Conservation (phyloP, 2,113 vertebrate species). For the Cervus canadensis region DNA sequence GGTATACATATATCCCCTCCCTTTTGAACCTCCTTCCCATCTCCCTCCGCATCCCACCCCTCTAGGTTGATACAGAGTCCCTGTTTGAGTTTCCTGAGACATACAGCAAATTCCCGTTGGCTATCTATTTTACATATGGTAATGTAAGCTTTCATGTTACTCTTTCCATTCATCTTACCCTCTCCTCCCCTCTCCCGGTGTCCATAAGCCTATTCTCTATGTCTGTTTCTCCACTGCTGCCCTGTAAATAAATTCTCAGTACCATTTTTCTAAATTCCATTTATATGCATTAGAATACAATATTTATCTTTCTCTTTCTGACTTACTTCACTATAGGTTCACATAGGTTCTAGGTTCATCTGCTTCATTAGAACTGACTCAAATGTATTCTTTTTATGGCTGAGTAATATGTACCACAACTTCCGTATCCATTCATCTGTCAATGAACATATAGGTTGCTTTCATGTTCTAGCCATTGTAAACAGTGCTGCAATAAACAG, state of each 20-base stretch:
- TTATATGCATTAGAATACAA: accelerated
- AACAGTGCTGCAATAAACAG: background rate
- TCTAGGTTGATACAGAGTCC: background rate
- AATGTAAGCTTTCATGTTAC: background rate
- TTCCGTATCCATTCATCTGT: background rate
- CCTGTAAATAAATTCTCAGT: background rate
- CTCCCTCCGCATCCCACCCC: background rate
- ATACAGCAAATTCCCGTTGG: background rate
- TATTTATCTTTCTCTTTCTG: background rate
- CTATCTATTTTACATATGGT: background rate
- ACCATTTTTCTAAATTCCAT: background rate
- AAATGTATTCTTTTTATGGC: background rate
- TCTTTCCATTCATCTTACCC: background rate
- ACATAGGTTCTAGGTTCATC: background rate
- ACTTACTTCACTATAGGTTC: background rate
- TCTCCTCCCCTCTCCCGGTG: background rate
- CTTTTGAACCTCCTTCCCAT: background rate
- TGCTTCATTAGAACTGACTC: background rate
- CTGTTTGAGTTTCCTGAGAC: background rate
- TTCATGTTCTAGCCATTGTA: background rate
- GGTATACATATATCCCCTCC: background rate
- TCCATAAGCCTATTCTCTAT: background rate
- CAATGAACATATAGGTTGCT: background rate
- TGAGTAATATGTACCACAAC: background rate
- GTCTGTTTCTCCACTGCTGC: background rate